Base-by-base conservation (phyloP, 2,797 vertebrate species). In the Orestias chungarensis region DNA sequence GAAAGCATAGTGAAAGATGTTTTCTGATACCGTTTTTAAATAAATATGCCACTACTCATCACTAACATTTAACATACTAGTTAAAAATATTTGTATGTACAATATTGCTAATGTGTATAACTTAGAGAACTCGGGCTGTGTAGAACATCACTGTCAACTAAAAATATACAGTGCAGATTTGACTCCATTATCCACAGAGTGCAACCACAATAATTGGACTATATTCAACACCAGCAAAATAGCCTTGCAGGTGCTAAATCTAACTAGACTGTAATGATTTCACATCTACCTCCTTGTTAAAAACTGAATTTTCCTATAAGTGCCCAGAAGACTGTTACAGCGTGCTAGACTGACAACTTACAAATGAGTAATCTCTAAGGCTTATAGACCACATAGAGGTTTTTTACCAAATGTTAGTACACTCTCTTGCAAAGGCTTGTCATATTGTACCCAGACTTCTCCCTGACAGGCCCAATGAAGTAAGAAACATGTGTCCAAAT, bases 401-500 rank as follows among this genome's bases (percentile, higher is more conserved):
- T 81, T 78, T n/a, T 81, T 85, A 83, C 76, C 84, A 44, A 18
- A 75, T 89, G 87, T 91, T 88, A 89, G 87, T 87, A 80, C 89
- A 88, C 68, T 83, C 82, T 83, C 78, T 68, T 78, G 66, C 69
- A 29, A 78, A 87, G 80, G 84, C 83, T 88, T 87, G 89, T 87
- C 85, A 91, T 83, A 85, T 81, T 87, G 83, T 86, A 82, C 77
- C 75, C 71, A 73, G 82, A 83, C 81, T 78, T 85, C 83, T 87
- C 62, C 75, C 83, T 86, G 86, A 75, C 84, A 73, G 75, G 72
- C 71, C 79, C 85, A n/a, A 82, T 80, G 85, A 90, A 85, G 80
- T 79, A 82, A 86, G 85, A 91, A 91, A 93, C 91, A 92, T 83
- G 92, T 93, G 93, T 93, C 92, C 88, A 92, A 91, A 92, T 80